phyloP scores from a whole-genome alignment of 2,888 invertebrate species.

The Erpobdella octoculata region DNA sequence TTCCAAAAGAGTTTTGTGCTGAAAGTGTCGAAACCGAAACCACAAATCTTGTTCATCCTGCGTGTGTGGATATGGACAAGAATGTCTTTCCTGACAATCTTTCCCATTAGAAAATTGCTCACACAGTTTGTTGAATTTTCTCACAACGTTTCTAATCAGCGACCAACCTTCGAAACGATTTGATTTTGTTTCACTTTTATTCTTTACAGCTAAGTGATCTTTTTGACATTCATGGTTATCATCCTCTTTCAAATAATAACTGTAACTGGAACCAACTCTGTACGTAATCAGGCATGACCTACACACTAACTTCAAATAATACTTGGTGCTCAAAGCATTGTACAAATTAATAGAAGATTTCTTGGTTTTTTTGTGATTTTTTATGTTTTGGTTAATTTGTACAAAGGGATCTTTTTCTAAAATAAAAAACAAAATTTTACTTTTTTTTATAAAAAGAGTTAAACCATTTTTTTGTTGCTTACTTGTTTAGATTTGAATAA shows the following conservation, averaged over 20 bases:
- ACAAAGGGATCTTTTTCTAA: constrained; percentile 4
- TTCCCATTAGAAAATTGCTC: constrained; percentile 16
- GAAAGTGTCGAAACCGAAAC: constrained; percentile 2
- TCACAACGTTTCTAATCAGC: constrained; percentile 8
- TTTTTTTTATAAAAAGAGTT: no score
- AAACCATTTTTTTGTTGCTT: no score
- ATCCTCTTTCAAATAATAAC: not conserved
- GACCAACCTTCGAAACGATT: not conserved
- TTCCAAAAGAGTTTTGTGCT: not conserved
- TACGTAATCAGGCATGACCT: not conserved
- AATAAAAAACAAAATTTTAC: no score
- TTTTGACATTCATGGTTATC: not conserved
- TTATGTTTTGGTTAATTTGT: not conserved
- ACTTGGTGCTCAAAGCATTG: not conserved
- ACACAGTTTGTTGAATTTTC: not conserved
- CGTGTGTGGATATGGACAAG: constrained; percentile 26
- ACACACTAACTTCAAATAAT: constrained; percentile 8
- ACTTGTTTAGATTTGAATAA: no score
- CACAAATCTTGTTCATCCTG: constrained; percentile 23
- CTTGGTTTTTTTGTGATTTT: constrained; percentile 3
- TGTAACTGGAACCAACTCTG: not conserved
- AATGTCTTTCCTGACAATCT: constrained; percentile 21
- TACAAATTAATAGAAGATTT: not conserved
- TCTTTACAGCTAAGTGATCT: not conserved
- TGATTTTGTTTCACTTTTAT: not conserved